Conservation (phyloP, 2,113 vertebrate species). For the Tragelaphus imberbis region DNA sequence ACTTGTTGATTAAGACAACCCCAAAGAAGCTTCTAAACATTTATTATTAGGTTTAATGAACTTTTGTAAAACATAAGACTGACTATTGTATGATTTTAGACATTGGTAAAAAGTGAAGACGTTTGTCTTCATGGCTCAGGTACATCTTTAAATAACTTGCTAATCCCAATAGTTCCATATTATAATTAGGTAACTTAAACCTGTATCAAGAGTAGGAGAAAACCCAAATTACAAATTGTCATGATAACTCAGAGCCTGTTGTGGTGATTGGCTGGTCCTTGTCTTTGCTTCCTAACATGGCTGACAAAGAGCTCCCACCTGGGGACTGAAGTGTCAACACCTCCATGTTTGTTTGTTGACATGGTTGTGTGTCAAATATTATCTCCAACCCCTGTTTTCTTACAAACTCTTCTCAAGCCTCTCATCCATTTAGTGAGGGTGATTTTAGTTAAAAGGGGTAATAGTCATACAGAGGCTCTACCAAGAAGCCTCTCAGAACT, state of each 20-base stretch:
- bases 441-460: not conserved
- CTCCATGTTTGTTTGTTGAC: not conserved
- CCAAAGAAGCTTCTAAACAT: not conserved
- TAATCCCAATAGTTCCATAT: not conserved
- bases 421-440: not conserved
- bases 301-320: not conserved
- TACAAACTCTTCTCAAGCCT: not conserved
- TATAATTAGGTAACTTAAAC: not conserved
- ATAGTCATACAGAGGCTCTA: not conserved
- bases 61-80: not conserved
- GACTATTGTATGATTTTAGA: not conserved
- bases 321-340: not conserved
- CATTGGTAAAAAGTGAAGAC: not conserved
- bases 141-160: constrained; percentile 9
- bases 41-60: not conserved
- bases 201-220: not conserved
- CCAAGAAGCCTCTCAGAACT: not conserved
- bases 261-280: not conserved
- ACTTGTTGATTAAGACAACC: not conserved
- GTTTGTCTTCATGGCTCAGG: not conserved
- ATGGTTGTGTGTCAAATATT: not conserved
- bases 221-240: not conserved
- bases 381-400: not conserved
- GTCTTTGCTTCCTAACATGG: not conserved
- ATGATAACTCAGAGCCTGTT: not conserved